phyloP scores from a whole-genome alignment of 2,888 invertebrate species.

The Tipula confusa region DNA sequence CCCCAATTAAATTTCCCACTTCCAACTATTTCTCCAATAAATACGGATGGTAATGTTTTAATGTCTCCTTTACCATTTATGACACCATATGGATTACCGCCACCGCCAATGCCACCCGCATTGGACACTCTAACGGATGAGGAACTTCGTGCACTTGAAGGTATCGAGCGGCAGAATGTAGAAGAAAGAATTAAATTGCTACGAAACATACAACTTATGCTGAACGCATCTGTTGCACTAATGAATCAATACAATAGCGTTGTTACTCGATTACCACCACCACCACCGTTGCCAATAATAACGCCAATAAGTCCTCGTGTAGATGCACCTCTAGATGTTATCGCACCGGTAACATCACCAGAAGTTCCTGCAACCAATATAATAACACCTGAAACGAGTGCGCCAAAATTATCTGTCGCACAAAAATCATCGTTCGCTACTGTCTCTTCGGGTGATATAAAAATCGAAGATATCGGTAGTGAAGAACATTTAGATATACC shows the following conservation, averaged over 20 bases:
- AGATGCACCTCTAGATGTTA: not conserved
- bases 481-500: slow-evolving; percentile 42
- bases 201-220: slow-evolving; percentile 78
- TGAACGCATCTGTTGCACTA: slow-evolving; percentile 90
- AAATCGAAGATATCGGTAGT: slow-evolving; percentile 48
- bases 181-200: slow-evolving; percentile 85
- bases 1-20: slow-evolving; percentile 34
- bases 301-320: not conserved
- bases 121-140: slow-evolving; percentile 72
- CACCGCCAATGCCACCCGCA: slow-evolving; percentile 72
- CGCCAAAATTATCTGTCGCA: slow-evolving; percentile 31
- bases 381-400: slow-evolving; percentile 39
- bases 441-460: not conserved
- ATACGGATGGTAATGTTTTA: slow-evolving; percentile 45
- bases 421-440: not conserved
- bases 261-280: slow-evolving; percentile 56
- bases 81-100: slow-evolving; percentile 55
- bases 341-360: slow-evolving; percentile 33
- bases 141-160: slow-evolving; percentile 85
- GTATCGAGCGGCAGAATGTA: slow-evolving; percentile 77
- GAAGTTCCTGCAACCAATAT: not conserved
- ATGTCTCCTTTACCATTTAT: slow-evolving; percentile 55
- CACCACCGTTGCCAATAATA: slow-evolving; percentile 42
- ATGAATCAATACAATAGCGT: slow-evolving; percentile 89
- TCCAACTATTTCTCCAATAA: slow-evolving; percentile 42